Evolutionary conservation across 2,888 invertebrate genomes (phyloP).

Genomic region (Chrysodeixis includens): DNA sequence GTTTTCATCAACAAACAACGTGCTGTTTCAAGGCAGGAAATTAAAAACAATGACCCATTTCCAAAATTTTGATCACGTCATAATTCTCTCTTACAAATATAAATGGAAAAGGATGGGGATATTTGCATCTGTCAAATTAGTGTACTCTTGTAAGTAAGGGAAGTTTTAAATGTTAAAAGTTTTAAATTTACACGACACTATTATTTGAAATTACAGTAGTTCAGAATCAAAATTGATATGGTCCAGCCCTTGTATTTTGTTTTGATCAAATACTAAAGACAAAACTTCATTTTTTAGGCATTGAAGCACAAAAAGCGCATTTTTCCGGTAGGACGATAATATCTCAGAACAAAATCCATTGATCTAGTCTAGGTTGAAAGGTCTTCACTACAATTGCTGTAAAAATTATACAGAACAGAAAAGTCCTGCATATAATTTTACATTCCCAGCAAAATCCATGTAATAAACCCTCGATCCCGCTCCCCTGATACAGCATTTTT

Average conservation of each 20-base stretch:
- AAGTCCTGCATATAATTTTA: not conserved
- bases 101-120: not conserved
- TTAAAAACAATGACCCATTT: not conserved
- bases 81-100: not conserved
- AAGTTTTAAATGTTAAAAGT: no score
- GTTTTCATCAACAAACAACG: not conserved
- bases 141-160: not conserved
- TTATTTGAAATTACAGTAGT: no score
- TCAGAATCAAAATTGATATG: no score
- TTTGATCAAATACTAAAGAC: no score
- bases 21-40: not conserved
- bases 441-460: not conserved
- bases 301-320: no score
- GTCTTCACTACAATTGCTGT: not conserved
- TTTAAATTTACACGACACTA: no score
- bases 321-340: no score
- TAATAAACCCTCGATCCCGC: not conserved
- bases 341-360: no score
- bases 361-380: no score
- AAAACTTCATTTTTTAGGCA: no score
- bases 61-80: not conserved
- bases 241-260: no score
- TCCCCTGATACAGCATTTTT: slow-evolving; percentile 1
- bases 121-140: slow-evolving; percentile 1
- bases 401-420: not conserved